Percentiles rank a stretch among this genome's conserved stretches.
Evolutionary conservation across 2,888 invertebrate genomes (phyloP).

Genomic region (Megalurothrips usitatus): DNA sequence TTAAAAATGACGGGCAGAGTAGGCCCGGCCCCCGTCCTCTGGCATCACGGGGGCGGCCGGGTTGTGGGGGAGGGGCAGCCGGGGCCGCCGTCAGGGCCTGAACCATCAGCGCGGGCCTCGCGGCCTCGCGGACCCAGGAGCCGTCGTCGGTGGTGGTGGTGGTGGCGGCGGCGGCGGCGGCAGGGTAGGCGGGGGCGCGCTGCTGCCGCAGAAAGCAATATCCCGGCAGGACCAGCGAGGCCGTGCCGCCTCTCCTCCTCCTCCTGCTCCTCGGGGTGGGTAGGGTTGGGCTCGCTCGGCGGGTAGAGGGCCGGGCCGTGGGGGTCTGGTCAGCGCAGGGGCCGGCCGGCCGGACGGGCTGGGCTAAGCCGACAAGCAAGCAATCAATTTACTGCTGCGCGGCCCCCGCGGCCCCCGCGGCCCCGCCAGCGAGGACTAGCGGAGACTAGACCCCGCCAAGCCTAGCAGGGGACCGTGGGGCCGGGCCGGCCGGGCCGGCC

Average conservation of each 20-base stretch:
- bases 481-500: no score
- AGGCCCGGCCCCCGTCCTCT: not conserved
- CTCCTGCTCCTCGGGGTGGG: not conserved
- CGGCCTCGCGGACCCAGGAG: no score
- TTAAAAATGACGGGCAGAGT: not conserved
- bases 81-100: not conserved
- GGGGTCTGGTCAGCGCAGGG: no score
- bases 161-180: not conserved
- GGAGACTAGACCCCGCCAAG: no score
- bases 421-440: no score
- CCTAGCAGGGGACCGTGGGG: no score
- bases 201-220: not conserved
- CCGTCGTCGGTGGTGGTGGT: not conserved
- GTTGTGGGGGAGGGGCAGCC: not conserved
- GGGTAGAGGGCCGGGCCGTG: no score
- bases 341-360: not conserved
- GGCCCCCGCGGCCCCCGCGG: no score
- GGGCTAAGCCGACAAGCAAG: conserved; percentile 23
- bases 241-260: not conserved
- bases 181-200: not conserved
- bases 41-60: not conserved
- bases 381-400: conserved; percentile 13
- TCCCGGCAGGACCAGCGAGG: not conserved
- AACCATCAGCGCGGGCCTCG: no score
- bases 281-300: no score